These are phyloP conservation scores for Apeltes quadracus DNA, from an alignment of 2,113 vertebrate species.

Conservation along the genomic window DNA sequence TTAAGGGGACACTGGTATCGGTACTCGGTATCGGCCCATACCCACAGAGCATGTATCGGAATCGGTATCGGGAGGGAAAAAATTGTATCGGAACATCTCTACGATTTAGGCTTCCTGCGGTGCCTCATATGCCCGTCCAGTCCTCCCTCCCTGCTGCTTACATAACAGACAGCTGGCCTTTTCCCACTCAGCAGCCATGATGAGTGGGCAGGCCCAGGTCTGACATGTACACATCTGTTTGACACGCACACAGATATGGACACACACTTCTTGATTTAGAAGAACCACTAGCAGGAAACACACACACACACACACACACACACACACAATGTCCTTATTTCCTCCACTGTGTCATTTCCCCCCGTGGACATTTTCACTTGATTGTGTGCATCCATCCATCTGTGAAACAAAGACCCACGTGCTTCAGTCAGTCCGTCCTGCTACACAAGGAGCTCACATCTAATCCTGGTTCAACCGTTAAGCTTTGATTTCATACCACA, in stretches of 20 bases:
- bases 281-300: not conserved
- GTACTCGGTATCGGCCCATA: too few species aligned
- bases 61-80: too few species aligned
- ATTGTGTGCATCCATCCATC: not conserved
- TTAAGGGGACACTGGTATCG: too few species aligned
- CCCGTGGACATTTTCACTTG: not conserved
- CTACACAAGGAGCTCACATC: not conserved
- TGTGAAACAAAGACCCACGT: slow-evolving; percentile 3
- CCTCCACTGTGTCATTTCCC: not conserved
- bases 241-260: slow-evolving; percentile 11
- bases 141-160: slow-evolving; percentile 25
- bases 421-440: slow-evolving; percentile 3
- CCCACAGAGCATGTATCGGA: too few species aligned
- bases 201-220: not conserved
- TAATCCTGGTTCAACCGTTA: not conserved
- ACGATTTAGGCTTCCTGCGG: slow-evolving; percentile 5
- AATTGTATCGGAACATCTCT: too few species aligned
- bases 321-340: not conserved
- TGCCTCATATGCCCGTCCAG: not conserved
- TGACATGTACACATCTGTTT: slow-evolving; percentile 58
- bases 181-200: slow-evolving; percentile 25
- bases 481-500: not conserved
- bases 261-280: not conserved
- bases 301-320: not conserved
- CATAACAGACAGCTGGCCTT: slow-evolving; percentile 66